These are phyloP conservation scores for Oxyura jamaicensis DNA, from an alignment of 2,113 vertebrate species.

Conservation along the genomic window DNA sequence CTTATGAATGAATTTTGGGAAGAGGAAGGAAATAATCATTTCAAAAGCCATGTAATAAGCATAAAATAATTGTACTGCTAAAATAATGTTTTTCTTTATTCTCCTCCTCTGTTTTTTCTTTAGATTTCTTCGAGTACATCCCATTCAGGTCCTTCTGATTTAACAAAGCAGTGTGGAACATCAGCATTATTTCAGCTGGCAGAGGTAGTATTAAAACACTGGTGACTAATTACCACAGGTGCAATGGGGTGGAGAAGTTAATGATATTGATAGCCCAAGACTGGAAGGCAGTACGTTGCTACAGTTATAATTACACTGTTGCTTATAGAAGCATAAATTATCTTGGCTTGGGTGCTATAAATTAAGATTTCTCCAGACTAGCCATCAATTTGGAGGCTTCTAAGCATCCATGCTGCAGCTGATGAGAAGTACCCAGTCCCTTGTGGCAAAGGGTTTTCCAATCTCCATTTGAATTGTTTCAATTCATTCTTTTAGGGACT, in stretches of 20 bases:
- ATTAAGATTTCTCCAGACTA: not conserved
- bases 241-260: slow-evolving; percentile 8
- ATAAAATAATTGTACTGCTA: not conserved
- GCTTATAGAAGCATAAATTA: slow-evolving; percentile 33
- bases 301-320: slow-evolving; percentile 36
- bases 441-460: not conserved
- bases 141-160: slow-evolving; percentile 76
- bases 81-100: not conserved
- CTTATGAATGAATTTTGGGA: not conserved
- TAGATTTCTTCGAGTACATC: slow-evolving; percentile 82
- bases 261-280: not conserved
- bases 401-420: not conserved
- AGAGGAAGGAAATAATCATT: not conserved
- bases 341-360: not conserved
- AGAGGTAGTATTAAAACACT: slow-evolving; percentile 79
- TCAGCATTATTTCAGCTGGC: slow-evolving; percentile 89
- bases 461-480: not conserved
- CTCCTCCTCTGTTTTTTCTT: slow-evolving; percentile 5
- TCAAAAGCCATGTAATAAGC: not conserved
- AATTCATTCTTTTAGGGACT: not conserved
- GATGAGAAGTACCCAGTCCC: not conserved
- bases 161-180: slow-evolving; percentile 83
- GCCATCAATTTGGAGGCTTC: not conserved
- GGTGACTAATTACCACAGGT: slow-evolving; percentile 40
- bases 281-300: not conserved